Evolutionary conservation across 1,140 invertebrate species (phyloP), one percentile per base, ranked within the genome.

Genomic region (Panulirus ornatus): DNA sequence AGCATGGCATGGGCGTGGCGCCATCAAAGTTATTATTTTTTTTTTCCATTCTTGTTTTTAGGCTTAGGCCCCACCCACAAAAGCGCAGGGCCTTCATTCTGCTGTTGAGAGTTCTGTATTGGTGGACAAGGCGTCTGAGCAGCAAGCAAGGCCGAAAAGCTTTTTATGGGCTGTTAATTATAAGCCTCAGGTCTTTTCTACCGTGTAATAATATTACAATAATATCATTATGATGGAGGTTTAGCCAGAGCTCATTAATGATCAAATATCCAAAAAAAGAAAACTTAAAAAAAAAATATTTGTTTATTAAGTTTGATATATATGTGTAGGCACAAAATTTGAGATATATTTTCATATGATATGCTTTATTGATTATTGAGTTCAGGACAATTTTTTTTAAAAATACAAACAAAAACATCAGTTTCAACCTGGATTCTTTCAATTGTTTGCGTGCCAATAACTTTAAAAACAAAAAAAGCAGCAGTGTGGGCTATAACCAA

Each of bases 171-270:
- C 44, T 22, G 30, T 47, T 42, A n/a, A 73, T 47, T 51, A 47
- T 81, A 82, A 88, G 86, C 79, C 79, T 88, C 78, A 51, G 63
- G 76, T 84, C n/a, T 84, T 85, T 90, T 81, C 83, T 90, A 83
- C 71, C 83, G 79, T 84, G 76, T 90, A 90, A 79, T 90, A 90
- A 79, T 90, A 84, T 85, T 90, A 89, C 87, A 89, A 51, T 89
- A 89, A 89, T 89, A 89, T 75, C 81, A 83, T 88, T n/a, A 63
- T 89, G 84, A 89, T 90, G 88, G 88, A 84, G 88, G 82, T 90
- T 84, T 90, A 90, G 88, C 88, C 88, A 85, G n/a, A n/a, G 88
- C 88, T 90, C 88, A 90, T 90, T 90, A 75, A 90, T 90, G 88
- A 90, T 90, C 88, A 90, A 90, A 90, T 90, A 84, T 84, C 71